Evolutionary conservation across 2,888 invertebrate genomes (phyloP).

Genomic region (Agrotis segetum): DNA sequence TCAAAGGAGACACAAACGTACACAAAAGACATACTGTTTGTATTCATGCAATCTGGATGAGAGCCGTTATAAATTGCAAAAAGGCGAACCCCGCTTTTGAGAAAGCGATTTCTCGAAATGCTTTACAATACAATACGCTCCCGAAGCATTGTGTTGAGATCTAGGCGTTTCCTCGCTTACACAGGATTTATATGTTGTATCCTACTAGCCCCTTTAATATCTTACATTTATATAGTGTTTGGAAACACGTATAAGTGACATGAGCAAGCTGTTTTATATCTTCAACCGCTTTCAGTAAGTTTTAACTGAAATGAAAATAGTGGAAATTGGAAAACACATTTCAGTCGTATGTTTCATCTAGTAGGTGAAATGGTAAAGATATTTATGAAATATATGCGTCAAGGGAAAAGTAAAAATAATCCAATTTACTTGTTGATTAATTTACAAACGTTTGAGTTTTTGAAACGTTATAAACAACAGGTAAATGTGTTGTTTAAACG

Average conservation of each 20-base stretch:
- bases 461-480: background rate
- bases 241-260: conserved; percentile 49
- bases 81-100: conserved; percentile 85
- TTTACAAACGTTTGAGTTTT: background rate
- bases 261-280: conserved; percentile 2
- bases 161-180: conserved; percentile 78
- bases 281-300: conserved; percentile 2
- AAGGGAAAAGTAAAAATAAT: background rate
- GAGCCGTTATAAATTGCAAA: conserved; percentile 87
- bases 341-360: background rate
- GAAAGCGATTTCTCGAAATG: conserved; percentile 87
- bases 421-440: background rate
- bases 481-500: background rate
- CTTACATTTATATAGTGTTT: conserved; percentile 57
- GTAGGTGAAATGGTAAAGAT: background rate
- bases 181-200: conserved; percentile 78
- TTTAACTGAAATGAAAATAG: conserved; percentile 13
- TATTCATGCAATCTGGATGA: conserved; percentile 86
- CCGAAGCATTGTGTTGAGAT: conserved; percentile 82
- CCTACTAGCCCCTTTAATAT: conserved; percentile 57
- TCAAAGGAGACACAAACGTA: conserved; percentile 68
- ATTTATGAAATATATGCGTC: background rate
- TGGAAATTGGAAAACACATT: background rate
- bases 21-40: conserved; percentile 74
- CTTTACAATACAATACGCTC: conserved; percentile 87